These are phyloP conservation scores for Steatornis caripensis DNA, from an alignment of 2,113 vertebrate species.

Conservation along the genomic window DNA sequence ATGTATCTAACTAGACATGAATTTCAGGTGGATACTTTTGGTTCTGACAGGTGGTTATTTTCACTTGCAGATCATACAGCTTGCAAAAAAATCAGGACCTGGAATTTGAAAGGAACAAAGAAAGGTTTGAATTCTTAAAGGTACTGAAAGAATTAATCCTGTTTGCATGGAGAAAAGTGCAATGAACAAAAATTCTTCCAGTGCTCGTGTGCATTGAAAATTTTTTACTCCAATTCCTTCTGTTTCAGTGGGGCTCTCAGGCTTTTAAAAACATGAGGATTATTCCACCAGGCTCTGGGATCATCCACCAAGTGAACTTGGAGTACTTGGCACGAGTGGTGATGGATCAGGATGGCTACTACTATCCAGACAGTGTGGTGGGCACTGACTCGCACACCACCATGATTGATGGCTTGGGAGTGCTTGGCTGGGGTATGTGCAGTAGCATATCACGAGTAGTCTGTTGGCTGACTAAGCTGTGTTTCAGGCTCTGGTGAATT, in stretches of 20 bases:
- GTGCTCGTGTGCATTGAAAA: background rate
- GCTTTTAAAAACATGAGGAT: slow-evolving; percentile 95
- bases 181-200: background rate
- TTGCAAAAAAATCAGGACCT: slow-evolving; percentile 96
- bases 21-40: background rate
- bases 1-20: background rate
- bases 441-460: fast-evolving
- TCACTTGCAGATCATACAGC: slow-evolving; percentile 83
- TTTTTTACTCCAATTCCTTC: background rate
- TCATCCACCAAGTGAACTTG: slow-evolving; percentile 96
- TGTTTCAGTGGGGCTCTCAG: slow-evolving; percentile 91
- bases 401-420: slow-evolving; percentile 95
- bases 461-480: background rate
- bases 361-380: slow-evolving; percentile 95
- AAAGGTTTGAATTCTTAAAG: slow-evolving; percentile 98
- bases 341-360: slow-evolving; percentile 85
- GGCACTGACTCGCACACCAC: slow-evolving; percentile 98
- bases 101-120: slow-evolving; percentile 96
- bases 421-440: slow-evolving; percentile 94
- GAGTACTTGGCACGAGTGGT: slow-evolving; percentile 95
- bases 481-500: background rate
- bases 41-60: background rate
- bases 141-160: slow-evolving; percentile 56
- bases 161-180: background rate
- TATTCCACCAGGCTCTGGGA: slow-evolving; percentile 95